Percentiles rank a stretch among this genome's conserved stretches.
Evolutionary conservation across 35 echinoderm and acorn worm species (phyloP).

Genomic region (Strongylocentrotus purpuratus): DNA sequence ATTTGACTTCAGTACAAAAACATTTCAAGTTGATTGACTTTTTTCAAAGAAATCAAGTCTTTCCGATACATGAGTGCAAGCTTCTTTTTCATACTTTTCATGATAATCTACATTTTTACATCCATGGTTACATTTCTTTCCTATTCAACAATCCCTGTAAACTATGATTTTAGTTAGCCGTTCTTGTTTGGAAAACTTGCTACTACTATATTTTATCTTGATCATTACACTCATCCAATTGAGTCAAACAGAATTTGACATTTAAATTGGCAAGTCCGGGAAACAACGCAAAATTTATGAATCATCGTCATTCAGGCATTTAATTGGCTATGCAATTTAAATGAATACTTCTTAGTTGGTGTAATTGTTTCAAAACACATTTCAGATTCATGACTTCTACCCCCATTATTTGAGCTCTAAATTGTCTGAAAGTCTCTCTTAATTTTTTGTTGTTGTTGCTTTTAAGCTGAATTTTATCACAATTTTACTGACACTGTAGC

Average conservation of each 20-base stretch:
- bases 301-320: background rate
- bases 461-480: too few species aligned
- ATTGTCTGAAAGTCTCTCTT: too few species aligned
- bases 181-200: background rate
- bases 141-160: background rate
- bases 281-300: background rate
- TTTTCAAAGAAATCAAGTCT: background rate
- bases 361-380: background rate
- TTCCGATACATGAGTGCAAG: background rate
- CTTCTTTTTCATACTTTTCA: background rate
- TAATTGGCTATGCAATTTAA: background rate
- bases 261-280: background rate
- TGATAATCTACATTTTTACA: background rate
- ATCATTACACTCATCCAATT: background rate
- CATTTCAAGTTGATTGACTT: background rate
- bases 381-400: background rate
- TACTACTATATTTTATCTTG: background rate
- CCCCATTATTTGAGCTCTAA: background rate
- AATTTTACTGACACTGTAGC: too few species aligned
- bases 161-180: background rate
- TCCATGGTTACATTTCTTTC: background rate
- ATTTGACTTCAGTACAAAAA: slow-evolving; percentile 5
- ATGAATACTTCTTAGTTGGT: background rate
- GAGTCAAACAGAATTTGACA: background rate
- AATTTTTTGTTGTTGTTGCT: too few species aligned